Conservation (phyloP, 2,113 vertebrate genomes). For the Melierax canorus region DNA sequence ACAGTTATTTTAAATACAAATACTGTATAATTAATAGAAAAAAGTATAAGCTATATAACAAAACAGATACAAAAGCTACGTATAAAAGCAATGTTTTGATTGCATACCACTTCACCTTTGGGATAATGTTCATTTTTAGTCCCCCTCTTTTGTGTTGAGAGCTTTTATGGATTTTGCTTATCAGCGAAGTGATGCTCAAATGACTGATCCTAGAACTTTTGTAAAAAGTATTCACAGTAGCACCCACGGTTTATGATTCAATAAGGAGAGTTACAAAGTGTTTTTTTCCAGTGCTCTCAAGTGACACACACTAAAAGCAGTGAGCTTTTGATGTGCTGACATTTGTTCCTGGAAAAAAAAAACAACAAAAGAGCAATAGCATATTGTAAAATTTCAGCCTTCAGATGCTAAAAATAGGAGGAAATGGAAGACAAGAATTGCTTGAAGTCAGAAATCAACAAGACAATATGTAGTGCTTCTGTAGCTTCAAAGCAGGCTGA, state of each 20-base stretch:
- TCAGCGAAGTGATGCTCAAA: background rate
- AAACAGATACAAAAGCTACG: background rate
- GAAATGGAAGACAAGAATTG: background rate
- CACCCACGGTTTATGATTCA: constrained; percentile 3
- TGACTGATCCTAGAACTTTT: background rate
- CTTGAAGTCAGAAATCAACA: constrained; percentile 29
- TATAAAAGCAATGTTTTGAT: background rate
- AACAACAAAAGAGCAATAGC: background rate
- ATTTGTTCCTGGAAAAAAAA: background rate
- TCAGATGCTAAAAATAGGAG: constrained; percentile 38
- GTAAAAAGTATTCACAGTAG: background rate
- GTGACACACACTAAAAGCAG: constrained; percentile 1
- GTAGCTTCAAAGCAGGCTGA: constrained; percentile 39
- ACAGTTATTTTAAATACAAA: background rate
- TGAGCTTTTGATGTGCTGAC: constrained; percentile 25
- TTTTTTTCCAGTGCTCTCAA: background rate
- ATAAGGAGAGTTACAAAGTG: background rate
- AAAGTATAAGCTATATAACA: background rate
- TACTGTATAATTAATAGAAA: background rate
- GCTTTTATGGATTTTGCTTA: background rate
- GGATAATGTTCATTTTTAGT: background rate
- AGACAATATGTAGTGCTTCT: constrained; percentile 4
- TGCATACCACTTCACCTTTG: background rate
- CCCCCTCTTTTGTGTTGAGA: background rate
- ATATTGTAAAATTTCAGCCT: constrained; percentile 30